Evolutionary conservation across 2,113 vertebrate species (phyloP).

Genomic region (Hiodon alosoides): DNA sequence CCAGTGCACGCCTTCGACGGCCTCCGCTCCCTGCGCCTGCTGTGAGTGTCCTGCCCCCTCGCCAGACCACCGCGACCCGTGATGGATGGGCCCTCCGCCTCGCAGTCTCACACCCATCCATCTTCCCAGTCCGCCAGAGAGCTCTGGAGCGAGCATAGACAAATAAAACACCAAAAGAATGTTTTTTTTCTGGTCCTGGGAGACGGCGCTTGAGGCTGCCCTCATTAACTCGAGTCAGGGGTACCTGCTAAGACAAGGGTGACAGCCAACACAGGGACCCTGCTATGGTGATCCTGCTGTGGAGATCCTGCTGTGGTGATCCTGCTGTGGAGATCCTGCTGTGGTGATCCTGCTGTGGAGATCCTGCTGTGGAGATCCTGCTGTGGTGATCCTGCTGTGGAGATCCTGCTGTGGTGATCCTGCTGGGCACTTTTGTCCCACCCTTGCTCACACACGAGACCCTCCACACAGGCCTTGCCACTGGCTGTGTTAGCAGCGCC

Average conservation of each 20-base stretch:
- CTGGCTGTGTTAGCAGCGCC: not conserved
- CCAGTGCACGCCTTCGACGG: conserved; percentile 83
- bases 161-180: conserved; percentile 7
- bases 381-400: too few species aligned
- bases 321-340: too few species aligned
- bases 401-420: too few species aligned
- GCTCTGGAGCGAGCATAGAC: not conserved
- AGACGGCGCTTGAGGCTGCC: not conserved
- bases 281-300: too few species aligned
- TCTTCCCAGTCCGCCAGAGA: conserved; percentile 25
- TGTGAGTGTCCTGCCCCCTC: conserved; percentile 64
- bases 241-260: not conserved
- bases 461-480: not conserved
- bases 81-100: conserved; percentile 7
- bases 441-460: too few species aligned
- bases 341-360: too few species aligned
- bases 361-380: too few species aligned
- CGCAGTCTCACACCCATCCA: conserved; percentile 27
- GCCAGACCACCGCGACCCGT: not conserved
- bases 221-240: not conserved
- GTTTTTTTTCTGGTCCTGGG: not conserved
- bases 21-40: conserved; percentile 81
- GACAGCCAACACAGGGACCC: not conserved
- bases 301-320: too few species aligned
- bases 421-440: not conserved